Evolutionary conservation across 2,113 vertebrate genomes (phyloP).

Genomic region (Corapipo altera): DNA sequence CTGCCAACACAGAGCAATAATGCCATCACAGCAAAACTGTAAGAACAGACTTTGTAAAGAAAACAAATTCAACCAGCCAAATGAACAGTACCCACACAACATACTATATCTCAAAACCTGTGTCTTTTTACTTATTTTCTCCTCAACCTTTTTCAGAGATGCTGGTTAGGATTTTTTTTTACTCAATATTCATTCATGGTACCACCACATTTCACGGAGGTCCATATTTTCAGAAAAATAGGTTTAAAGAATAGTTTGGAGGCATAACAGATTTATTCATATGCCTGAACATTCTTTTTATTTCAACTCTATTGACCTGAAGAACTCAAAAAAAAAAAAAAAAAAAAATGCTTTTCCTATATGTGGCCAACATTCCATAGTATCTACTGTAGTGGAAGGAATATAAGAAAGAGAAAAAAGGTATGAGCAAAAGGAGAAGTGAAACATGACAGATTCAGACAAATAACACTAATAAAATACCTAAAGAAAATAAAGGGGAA

Average conservation of each 20-base stretch:
- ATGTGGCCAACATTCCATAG: background rate
- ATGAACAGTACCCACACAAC: background rate
- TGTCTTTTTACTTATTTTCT: background rate
- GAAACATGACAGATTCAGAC: background rate
- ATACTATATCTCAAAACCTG: background rate
- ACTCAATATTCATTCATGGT: fast-evolving
- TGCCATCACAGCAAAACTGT: background rate
- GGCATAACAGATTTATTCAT: background rate
- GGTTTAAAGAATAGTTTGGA: background rate
- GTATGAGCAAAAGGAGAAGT: background rate
- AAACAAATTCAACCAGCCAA: background rate
- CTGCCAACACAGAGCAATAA: background rate
- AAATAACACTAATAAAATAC: background rate
- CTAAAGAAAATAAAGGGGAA: background rate
- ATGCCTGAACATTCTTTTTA: background rate
- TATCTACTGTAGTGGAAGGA: background rate
- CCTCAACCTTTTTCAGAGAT: background rate
- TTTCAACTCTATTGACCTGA: background rate
- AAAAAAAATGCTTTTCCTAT: background rate
- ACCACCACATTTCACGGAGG: background rate
- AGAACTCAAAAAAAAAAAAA: background rate
- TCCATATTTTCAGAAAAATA: background rate
- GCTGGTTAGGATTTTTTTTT: background rate
- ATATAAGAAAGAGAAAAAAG: background rate
- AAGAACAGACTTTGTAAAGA: background rate